Conservation (phyloP, 2,888 invertebrate genomes). For the Calephelis perditalis region DNA sequence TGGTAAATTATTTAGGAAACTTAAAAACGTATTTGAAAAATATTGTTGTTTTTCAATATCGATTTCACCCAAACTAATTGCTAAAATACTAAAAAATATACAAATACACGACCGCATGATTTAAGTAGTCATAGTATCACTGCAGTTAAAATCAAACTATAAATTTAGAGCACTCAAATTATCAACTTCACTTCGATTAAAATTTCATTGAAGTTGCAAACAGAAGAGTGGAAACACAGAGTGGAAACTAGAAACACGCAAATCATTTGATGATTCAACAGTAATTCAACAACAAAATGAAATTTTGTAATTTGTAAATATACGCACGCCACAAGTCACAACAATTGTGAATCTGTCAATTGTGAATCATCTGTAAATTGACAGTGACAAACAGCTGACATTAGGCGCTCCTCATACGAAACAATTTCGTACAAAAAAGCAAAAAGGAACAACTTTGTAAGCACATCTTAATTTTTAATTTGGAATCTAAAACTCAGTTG, state of each 20-base stretch:
- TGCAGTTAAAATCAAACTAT: conserved; percentile 23
- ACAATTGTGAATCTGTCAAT: no score
- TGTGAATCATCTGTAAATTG: no score
- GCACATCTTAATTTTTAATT: no score
- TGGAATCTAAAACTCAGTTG: no score
- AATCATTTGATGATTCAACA: conserved; percentile 21
- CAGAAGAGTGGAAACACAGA: not conserved
- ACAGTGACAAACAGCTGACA: no score
- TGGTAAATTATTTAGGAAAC: conserved; percentile 67
- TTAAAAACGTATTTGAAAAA: conserved; percentile 55
- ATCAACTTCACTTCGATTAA: conserved; percentile 17
- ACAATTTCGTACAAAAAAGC: no score
- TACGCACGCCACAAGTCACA: no score
- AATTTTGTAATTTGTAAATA: not conserved
- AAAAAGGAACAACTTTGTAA: no score
- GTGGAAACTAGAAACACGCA: not conserved
- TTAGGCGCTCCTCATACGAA: no score
- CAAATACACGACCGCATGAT: conserved; percentile 44
- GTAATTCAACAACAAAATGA: conserved; percentile 20
- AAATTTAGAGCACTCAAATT: conserved; percentile 25
- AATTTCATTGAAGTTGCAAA: conserved; percentile 17
- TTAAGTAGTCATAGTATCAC: conserved; percentile 43
- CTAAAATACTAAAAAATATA: conserved; percentile 37
- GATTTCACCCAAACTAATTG: conserved; percentile 45
- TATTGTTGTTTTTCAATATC: conserved; percentile 43